Evolutionary conservation across 2,888 invertebrate genomes (phyloP).

Genomic region (Celastrina argiolus): DNA sequence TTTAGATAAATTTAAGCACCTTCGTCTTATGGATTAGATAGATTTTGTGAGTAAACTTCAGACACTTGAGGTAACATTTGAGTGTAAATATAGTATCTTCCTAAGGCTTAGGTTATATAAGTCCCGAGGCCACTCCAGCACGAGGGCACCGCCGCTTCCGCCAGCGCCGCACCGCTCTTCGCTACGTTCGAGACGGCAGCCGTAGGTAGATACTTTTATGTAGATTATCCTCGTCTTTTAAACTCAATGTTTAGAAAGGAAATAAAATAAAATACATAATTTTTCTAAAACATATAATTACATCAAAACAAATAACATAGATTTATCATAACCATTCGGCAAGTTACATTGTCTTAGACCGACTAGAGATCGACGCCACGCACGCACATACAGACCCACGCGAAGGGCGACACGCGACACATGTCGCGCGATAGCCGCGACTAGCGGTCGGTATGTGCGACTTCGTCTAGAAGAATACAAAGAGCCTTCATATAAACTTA

Average conservation of each 20-base stretch:
- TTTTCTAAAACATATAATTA: slow-evolving; percentile 76
- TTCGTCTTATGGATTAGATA: background rate
- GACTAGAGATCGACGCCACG: slow-evolving; percentile 65
- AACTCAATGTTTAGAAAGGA: too few relatives aligned
- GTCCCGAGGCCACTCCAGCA: too few relatives aligned
- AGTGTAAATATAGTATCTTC: too few relatives aligned
- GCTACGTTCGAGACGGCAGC: too few relatives aligned
- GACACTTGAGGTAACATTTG: too few relatives aligned
- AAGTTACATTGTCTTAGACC: slow-evolving; percentile 69
- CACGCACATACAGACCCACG: slow-evolving; percentile 6
- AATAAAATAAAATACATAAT: slow-evolving; percentile 28
- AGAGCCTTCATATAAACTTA: slow-evolving; percentile 3
- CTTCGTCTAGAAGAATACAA: slow-evolving; percentile 4
- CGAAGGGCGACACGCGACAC: slow-evolving; percentile 25
- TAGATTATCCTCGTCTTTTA: too few relatives aligned
- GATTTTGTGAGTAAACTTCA: too few relatives aligned
- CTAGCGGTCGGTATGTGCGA: slow-evolving; percentile 2
- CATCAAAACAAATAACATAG: slow-evolving; percentile 77
- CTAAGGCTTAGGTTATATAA: too few relatives aligned
- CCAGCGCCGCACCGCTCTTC: too few relatives aligned
- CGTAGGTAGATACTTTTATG: too few relatives aligned
- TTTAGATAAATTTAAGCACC: background rate
- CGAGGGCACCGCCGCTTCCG: too few relatives aligned
- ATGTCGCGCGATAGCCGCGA: slow-evolving; percentile 14
- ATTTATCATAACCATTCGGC: slow-evolving; percentile 58